Conservation (phyloP, 2,113 vertebrate genomes). For the Hypanus sabinus region DNA sequence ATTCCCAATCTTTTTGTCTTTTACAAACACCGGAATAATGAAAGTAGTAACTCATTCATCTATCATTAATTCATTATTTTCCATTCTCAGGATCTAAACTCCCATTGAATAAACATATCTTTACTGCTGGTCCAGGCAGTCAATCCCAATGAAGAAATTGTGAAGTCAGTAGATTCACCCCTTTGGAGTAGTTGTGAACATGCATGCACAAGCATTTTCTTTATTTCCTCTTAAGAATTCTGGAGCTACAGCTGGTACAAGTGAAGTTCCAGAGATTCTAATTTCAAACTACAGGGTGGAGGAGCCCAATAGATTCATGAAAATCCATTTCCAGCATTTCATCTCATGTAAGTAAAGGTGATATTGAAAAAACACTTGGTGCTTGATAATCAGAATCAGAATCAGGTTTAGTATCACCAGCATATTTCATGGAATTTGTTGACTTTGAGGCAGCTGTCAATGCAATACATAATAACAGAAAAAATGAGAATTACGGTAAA, state of each 20-base stretch:
- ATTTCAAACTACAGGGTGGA: background rate
- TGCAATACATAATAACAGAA: no score
- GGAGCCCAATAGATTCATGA: background rate
- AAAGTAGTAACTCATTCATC: background rate
- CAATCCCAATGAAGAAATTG: background rate
- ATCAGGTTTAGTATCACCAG: no score
- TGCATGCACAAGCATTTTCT: background rate
- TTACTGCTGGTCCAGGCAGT: background rate
- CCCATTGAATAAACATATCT: background rate
- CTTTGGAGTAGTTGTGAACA: background rate
- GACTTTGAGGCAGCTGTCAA: no score
- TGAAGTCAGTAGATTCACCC: background rate
- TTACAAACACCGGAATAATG: background rate
- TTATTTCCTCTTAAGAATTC: background rate
- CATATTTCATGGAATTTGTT: no score
- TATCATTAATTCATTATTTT: background rate
- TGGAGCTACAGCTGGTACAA: background rate
- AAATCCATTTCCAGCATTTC: background rate
- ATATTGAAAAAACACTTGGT: background rate
- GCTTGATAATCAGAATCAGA: background rate
- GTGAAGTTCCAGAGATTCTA: background rate
- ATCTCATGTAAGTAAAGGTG: background rate
- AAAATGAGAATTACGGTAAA: no score
- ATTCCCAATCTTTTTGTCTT: background rate
- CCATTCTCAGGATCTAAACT: background rate